Evolutionary conservation across 2,888 invertebrate species (phyloP), one percentile per base, ranked within the genome.

Genomic region (Tridacna gigas): DNA sequence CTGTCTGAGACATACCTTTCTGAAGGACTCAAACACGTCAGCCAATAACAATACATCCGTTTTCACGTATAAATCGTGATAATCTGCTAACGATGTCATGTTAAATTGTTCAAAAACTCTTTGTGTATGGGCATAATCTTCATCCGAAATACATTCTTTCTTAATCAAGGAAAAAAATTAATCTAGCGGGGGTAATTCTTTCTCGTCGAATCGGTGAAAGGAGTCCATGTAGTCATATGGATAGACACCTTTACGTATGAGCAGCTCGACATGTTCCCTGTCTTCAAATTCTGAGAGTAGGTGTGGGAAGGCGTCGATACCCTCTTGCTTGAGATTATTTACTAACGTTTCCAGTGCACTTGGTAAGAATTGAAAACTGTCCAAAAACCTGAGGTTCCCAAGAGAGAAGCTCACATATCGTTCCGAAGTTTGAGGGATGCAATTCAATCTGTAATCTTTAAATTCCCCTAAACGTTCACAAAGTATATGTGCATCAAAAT

Each of bases 391-490:
- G 7, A 86, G 71, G 47, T 65, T 71, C 13, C 79, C 82, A 1
- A 86, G 48, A 20, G 84, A 80, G 79, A 87, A 84, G 45, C 77
- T 71, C 18, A 86, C 65, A 71, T 84, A 86, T 20, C 76, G 65
- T 67, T 84, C 83, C 69, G 75, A 75, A 65, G 79, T 84, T 25
- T 86, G 80, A 37, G 80, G 56, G 25, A 81, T 82, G 45, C 78
- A 79, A 37, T 22, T 25, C 22, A 85, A 25, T 51, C 15, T 51
- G 15, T 69, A 15, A 15, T 77, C 47, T 77, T 84, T 82, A 37
- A 84, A 84, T 20, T 76, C 22, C 0, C 82, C 82, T 0, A 77
- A 45, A 18, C 18, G 26, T 47, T 71, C 37, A n/a, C 80, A 65
- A 0, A 85, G 22, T 28, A 77, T 71, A 66, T 85, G 82, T 5